Conservation (phyloP, 2,888 invertebrate genomes). For the Drosophila nr. medialis region DNA sequence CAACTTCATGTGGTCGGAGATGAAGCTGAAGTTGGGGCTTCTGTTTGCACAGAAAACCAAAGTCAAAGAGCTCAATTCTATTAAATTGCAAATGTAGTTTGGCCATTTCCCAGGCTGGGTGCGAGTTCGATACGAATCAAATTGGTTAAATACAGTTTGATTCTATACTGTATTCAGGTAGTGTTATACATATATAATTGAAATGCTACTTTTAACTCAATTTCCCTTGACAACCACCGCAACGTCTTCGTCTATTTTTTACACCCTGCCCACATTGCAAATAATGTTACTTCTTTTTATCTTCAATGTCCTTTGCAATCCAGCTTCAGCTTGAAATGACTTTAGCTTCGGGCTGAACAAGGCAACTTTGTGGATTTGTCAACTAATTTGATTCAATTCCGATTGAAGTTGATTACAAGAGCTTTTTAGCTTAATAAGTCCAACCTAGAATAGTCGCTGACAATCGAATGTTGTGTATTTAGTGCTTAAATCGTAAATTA, state of each 20-base stretch:
- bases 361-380: slow-evolving; percentile 39
- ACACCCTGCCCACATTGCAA: not conserved
- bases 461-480: slow-evolving; percentile 31
- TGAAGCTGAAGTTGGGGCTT: slow-evolving; percentile 31
- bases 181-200: slow-evolving; percentile 1
- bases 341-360: slow-evolving; percentile 57
- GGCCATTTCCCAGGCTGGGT: slow-evolving; percentile 9
- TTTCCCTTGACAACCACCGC: not conserved
- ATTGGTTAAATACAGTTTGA: slow-evolving; percentile 34
- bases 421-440: slow-evolving; percentile 7
- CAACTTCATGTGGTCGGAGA: slow-evolving; percentile 58
- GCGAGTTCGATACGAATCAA: slow-evolving; percentile 20
- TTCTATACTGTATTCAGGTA: slow-evolving; percentile 34
- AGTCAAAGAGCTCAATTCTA: slow-evolving; percentile 58
- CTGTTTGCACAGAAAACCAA: slow-evolving; percentile 14
- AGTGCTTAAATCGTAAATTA: slow-evolving; percentile 60
- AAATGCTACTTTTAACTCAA: slow-evolving; percentile 9
- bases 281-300: slow-evolving; percentile 21
- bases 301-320: slow-evolving; percentile 66
- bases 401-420: slow-evolving; percentile 35
- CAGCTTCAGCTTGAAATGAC: slow-evolving; percentile 39
- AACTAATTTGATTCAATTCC: slow-evolving; percentile 65
- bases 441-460: slow-evolving; percentile 22
- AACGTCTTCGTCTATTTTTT: not conserved
- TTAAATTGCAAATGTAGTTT: slow-evolving; percentile 56